These are phyloP conservation scores for Bubo bubo DNA, from an alignment of 2,113 vertebrate species.

Conservation along the genomic window DNA sequence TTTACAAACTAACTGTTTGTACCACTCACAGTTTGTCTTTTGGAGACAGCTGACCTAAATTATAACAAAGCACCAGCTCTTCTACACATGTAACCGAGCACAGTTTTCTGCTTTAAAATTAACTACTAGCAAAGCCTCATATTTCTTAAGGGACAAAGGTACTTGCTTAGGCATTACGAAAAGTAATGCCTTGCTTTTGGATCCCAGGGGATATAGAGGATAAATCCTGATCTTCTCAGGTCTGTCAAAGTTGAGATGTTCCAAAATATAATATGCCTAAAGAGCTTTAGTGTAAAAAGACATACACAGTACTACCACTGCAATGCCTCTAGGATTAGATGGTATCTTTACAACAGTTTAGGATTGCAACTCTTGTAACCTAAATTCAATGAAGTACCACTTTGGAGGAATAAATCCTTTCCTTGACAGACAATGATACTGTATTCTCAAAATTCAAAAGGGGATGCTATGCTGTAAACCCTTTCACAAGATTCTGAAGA, in stretches of 20 bases:
- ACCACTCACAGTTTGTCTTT: neutral
- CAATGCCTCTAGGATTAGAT: neutral
- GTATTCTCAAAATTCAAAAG: neutral
- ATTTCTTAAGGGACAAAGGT: neutral
- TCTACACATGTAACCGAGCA: neutral
- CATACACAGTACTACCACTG: neutral
- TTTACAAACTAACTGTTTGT: neutral
- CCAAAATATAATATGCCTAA: neutral
- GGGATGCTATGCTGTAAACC: neutral
- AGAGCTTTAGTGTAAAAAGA: neutral
- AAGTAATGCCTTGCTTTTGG: neutral
- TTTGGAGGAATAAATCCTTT: neutral
- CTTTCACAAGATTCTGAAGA: neutral
- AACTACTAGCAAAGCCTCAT: neutral
- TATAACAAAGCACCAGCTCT: neutral
- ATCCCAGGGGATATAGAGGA: neutral
- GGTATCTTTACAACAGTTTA: neutral
- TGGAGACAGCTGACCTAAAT: neutral
- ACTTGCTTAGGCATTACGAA: neutral
- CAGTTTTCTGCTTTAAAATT: neutral
- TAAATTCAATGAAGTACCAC: neutral
- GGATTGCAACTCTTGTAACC: neutral
- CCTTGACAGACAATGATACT: neutral
- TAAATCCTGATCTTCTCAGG: neutral
- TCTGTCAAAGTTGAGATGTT: neutral